Evolutionary conservation across 1,140 invertebrate species (phyloP).

Genomic region (Atta texana): DNA sequence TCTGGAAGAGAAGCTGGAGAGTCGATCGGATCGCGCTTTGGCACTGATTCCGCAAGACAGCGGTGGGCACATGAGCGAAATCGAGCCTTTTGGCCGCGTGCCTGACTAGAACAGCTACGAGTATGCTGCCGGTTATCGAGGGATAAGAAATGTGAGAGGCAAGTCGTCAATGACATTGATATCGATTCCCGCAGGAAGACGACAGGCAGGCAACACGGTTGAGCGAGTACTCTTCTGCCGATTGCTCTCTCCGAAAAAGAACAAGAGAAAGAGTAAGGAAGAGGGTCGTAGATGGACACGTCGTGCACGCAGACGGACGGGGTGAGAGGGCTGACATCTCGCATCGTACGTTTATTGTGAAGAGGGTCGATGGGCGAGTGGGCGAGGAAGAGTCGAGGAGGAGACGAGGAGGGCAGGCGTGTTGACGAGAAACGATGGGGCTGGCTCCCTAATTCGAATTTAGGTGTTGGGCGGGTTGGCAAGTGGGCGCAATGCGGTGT

Average conservation of each 20-base stretch:
- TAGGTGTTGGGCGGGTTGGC: constrained; percentile 83
- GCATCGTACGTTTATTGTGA: constrained; percentile 65
- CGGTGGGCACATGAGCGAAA: constrained; percentile 52
- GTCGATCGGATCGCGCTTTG: constrained; percentile 48
- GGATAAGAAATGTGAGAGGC: constrained; percentile 68
- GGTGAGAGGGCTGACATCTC: constrained; percentile 57
- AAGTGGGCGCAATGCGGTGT: constrained; percentile 85
- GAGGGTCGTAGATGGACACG: constrained; percentile 59
- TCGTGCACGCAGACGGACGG: constrained; percentile 27
- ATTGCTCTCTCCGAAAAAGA: constrained; percentile 46
- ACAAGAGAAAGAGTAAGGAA: constrained; percentile 31
- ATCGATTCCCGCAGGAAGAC: constrained; percentile 81
- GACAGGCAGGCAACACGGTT: constrained; percentile 62
- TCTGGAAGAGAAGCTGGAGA: background rate
- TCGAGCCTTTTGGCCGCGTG: constrained; percentile 77
- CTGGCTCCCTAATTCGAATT: constrained; percentile 83
- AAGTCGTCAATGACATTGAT: constrained; percentile 80
- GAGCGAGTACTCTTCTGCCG: constrained; percentile 31
- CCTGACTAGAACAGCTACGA: constrained; percentile 70
- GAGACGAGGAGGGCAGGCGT: constrained; percentile 61
- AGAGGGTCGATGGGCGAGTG: constrained; percentile 43
- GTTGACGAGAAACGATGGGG: constrained; percentile 79
- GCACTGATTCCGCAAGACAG: constrained; percentile 57
- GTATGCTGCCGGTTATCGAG: constrained; percentile 66
- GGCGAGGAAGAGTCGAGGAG: constrained; percentile 39